Base-by-base conservation (phyloP, 2,888 invertebrate genomes). In the Lissonota sp. region DNA sequence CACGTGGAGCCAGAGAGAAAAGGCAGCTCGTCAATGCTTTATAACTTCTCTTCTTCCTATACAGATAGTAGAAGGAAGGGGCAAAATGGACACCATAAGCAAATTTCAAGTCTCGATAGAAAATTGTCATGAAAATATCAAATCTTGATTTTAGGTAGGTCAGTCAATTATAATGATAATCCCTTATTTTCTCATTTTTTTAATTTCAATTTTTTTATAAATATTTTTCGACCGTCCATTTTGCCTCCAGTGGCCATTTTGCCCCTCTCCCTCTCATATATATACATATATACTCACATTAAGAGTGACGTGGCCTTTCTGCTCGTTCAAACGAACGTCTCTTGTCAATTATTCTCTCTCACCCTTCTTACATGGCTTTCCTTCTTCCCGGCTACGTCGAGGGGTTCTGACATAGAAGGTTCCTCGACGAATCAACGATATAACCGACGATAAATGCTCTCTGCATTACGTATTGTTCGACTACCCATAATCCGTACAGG, bases 291-390 rank as follows among this genome's bases (percentile, higher is more conserved):
- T 26, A 26, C 26, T 14, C 14, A 4, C 53, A 53, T 53, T 53
- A 14, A 6, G 6, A 53, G 51, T 63, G 70, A 78, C 76, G 67
- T 51, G 71, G 46, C 44, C 70, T 69, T 78, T 66, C 69, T 14
- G 64, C 42, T 51, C 44, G 0, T 8, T 55, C 71, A 80, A 72
- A 80, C 71, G 75, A 62, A 63, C 57, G 62, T 72, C 44, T 55
- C 57, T 64, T 67, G 69, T 69, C 69, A 75, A 69, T 75, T 75
- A 69, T 53, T 58, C 58, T 62, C 75, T 42, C 60, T 75, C 39
- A 16, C 51, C 37, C 55, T 55, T 58, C 14, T 8, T 44, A 44
- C 26, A 26, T 26, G 44, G 14, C 6, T 53, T 53, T 53, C 12
- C 14, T 53, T n/a, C 53, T 6, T 6, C 16, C 44, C 44, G 57